phyloP scores from a whole-genome alignment of 2,797 vertebrate species.

The Gallinago nigripennis region DNA sequence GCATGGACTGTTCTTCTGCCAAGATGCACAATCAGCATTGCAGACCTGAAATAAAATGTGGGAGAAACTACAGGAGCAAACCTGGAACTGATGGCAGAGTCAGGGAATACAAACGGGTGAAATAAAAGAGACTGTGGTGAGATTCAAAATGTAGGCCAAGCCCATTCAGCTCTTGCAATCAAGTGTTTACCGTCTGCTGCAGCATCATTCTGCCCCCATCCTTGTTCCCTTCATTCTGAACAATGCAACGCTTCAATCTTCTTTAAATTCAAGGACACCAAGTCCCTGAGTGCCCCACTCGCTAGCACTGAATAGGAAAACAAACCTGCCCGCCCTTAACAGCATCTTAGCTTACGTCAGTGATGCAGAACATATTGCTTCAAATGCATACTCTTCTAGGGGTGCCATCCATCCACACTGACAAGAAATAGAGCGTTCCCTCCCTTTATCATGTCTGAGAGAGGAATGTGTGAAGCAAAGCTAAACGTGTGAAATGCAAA shows the following conservation, averaged over 20 bases:
- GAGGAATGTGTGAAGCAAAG: conserved; percentile 51
- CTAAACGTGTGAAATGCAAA: conserved; percentile 52
- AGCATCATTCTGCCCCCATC: conserved; percentile 12
- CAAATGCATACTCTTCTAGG: conserved; percentile 33
- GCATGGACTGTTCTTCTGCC: not conserved
- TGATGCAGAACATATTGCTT: conserved; percentile 58
- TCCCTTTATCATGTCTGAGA: conserved; percentile 57
- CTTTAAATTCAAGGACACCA: conserved; percentile 59
- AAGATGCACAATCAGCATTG: not conserved
- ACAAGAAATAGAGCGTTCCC: conserved; percentile 39
- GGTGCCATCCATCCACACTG: conserved; percentile 55
- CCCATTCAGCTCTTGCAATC: conserved; percentile 17
- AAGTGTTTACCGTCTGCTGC: conserved; percentile 12
- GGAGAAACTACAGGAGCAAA: not conserved
- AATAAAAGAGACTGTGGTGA: not conserved
- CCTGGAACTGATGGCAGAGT: not conserved
- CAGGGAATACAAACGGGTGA: not conserved
- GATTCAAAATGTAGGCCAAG: conserved; percentile 20
- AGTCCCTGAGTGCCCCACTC: conserved; percentile 17
- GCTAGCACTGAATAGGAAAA: conserved; percentile 25
- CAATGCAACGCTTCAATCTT: conserved; percentile 52
- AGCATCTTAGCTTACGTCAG: conserved; percentile 46
- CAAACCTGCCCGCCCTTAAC: conserved; percentile 13
- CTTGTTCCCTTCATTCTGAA: conserved; percentile 10
- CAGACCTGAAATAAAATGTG: not conserved